Conservation (phyloP, 2,113 vertebrate species). For the Gracilinanus agilis region DNA sequence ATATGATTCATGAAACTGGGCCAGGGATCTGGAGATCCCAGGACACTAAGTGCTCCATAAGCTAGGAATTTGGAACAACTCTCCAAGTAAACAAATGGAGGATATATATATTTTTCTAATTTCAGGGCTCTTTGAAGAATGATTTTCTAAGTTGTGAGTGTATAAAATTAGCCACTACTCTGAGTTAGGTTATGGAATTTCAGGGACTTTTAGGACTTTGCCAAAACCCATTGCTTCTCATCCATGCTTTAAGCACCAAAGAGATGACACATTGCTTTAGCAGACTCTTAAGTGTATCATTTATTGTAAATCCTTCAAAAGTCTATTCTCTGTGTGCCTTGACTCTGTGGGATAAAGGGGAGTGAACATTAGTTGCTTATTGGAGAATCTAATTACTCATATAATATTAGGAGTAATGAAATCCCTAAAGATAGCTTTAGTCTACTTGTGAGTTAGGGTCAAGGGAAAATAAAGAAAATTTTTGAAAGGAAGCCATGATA, state of each 20-base stretch:
- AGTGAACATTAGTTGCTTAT: neutral
- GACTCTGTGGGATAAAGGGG: neutral
- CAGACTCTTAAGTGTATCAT: neutral
- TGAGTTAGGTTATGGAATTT: neutral
- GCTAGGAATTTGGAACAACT: conserved; percentile 70
- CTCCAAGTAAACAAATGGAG: conserved; percentile 68
- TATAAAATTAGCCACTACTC: conserved; percentile 56
- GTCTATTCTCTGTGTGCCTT: neutral
- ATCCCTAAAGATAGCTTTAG: neutral
- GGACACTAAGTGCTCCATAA: conserved; percentile 78
- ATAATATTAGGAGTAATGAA: neutral
- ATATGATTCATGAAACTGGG: conserved; percentile 72
- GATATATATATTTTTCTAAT: conserved; percentile 39
- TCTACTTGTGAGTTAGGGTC: neutral
- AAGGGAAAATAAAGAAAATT: neutral
- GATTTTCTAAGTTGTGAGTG: conserved; percentile 60
- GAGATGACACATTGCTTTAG: neutral
- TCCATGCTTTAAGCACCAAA: neutral
- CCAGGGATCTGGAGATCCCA: conserved; percentile 78
- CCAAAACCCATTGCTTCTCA: neutral
- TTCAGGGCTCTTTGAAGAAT: conserved; percentile 45
- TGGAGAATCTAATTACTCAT: neutral
- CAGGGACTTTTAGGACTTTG: neutral
- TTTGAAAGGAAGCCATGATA: neutral
- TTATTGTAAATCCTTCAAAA: neutral